Evolutionary conservation across 2,888 invertebrate species (phyloP), one percentile per base, ranked within the genome.

Genomic region (Pammene aurita): DNA sequence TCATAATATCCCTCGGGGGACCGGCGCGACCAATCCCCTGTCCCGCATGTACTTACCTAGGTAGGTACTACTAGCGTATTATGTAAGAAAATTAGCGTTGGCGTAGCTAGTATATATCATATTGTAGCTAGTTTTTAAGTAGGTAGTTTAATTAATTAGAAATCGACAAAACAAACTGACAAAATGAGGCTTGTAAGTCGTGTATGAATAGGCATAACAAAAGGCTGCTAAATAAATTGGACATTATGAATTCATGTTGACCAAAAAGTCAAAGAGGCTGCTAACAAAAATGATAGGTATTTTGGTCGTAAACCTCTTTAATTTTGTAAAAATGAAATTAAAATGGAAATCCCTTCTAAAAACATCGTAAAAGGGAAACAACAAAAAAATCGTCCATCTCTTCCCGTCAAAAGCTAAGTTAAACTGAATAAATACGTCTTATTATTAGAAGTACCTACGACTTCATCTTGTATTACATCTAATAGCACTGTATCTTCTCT

Each of bases 1-100:
- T 72, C 69, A 68, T 69, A 71, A 69, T 72, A 69, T 44, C 65
- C 64, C 68, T 61, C 64, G 46, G 54, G 72, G 71, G 72, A 66
- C 54, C 38, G 67, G 7, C 38, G 44, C 52, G 54, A 13, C 61
- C 62, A 48, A 41, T 26, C 61, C 54, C 38, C 46, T 41, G 38
- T 35, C 61, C 50, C 48, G 34, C 38, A 35, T 46, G 58, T 44
- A 60, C 44, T 14, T 44, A 46, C 58, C 26, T 66, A 41, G 7
- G 14, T 66, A 41, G 7, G 14, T 38, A 7, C 16, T 55, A 65
- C 38, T 13, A 42, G 13, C 42, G 16, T 42, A 46, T 60, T 42
- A 58, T 26, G 26, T 26, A 2, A 34, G 56, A 18, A 16, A n/a
- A 26, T 46, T 56, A 14, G 18, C 18, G 56, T 41, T 18, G 57